phyloP scores from a whole-genome alignment of 2,888 invertebrate species.

The Andricus quercusramuli region DNA sequence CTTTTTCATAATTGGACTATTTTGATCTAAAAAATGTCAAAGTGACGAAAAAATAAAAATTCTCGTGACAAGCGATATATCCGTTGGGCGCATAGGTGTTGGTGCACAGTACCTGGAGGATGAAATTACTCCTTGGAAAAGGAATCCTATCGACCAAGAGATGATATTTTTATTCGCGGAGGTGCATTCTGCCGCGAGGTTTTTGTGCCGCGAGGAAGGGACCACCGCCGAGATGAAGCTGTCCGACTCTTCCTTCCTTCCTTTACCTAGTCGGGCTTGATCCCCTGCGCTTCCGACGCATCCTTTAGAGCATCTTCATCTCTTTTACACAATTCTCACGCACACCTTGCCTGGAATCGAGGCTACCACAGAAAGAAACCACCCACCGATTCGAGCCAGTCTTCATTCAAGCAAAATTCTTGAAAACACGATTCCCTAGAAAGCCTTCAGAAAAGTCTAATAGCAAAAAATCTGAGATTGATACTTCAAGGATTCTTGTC shows the following conservation, averaged over 20 bases:
- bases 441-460: neutral
- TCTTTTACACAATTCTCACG: conserved; percentile 69
- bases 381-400: conserved; percentile 44
- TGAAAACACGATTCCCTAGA: conserved; percentile 17
- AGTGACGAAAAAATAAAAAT: neutral
- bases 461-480: neutral
- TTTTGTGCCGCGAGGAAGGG: conserved; percentile 65
- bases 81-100: neutral
- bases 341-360: conserved; percentile 61
- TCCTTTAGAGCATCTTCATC: conserved; percentile 47
- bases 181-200: conserved; percentile 60
- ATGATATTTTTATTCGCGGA: conserved; percentile 45
- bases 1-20: too few relatives aligned
- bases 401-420: conserved; percentile 13
- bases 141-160: conserved; percentile 36
- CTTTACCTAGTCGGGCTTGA: conserved; percentile 50
- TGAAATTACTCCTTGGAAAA: conserved; percentile 24
- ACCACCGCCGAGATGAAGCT: conserved; percentile 76
- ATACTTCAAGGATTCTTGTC: neutral
- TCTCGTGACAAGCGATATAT: neutral
- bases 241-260: conserved; percentile 59
- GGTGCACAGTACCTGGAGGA: neutral
- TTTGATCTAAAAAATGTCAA: too few relatives aligned
- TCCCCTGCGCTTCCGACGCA: conserved; percentile 43
- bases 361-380: conserved; percentile 55